phyloP scores from a whole-genome alignment of 2,888 invertebrate species.

The Tridacna gigas region DNA sequence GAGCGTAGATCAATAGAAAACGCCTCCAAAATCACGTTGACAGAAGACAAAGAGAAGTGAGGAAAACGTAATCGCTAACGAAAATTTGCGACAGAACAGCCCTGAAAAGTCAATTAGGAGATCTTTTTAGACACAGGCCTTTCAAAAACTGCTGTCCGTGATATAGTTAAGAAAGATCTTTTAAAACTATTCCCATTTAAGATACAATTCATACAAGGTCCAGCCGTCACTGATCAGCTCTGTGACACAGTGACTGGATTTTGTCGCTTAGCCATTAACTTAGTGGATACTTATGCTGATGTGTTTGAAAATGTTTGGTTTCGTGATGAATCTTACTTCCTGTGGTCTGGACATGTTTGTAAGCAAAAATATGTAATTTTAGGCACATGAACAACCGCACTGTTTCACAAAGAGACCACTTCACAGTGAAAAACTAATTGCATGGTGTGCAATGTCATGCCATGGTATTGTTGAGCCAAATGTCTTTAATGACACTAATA shows the following conservation, averaged over 20 bases:
- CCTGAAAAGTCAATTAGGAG: background rate
- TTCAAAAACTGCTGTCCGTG: background rate
- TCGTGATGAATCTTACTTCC: background rate
- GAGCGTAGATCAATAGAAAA: background rate
- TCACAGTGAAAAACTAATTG: too few species aligned
- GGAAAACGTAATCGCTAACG: background rate
- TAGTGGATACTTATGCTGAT: background rate
- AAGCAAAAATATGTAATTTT: conserved; percentile 24
- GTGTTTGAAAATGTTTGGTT: background rate
- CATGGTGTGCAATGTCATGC: too few species aligned
- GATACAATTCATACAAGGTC: too few species aligned
- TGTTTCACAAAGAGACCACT: too few species aligned
- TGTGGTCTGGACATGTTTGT: background rate
- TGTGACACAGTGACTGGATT: too few species aligned
- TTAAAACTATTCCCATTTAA: too few species aligned
- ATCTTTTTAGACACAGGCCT: background rate
- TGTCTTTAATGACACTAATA: too few species aligned
- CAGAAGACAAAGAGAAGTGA: background rate
- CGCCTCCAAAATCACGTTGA: background rate
- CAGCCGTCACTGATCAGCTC: too few species aligned
- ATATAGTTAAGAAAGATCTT: too few species aligned
- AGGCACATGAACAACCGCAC: too few species aligned
- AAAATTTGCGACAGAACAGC: background rate
- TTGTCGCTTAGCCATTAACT: too few species aligned
- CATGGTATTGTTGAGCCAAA: too few species aligned